Base-by-base conservation (phyloP, 2,113 vertebrate genomes). In the Xenopus tropicalis region DNA sequence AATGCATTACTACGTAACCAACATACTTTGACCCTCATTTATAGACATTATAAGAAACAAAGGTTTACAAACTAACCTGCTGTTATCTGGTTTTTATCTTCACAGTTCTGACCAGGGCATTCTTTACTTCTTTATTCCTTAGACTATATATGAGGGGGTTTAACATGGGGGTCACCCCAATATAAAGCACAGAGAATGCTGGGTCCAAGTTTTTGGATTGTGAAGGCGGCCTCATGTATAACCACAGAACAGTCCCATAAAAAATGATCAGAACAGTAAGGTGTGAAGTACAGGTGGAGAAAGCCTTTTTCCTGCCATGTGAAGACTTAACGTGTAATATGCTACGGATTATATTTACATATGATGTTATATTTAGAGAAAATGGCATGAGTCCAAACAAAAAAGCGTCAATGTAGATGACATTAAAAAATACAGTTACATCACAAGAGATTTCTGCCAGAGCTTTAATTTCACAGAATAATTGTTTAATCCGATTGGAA, bases 201-300 rank as follows among this genome's bases (percentile, higher is more conserved):
- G 83, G 79, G 51, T 79, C 68, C 59, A 48, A 73, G 44, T 77
- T 56, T 3, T 61, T 57, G 1, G 70, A 78, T 16, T 82, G 77
- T 14, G 65, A 4, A 9, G 80, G 69, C 19, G 80, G 82, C 10
- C 78, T 66, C 57, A 83, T 78, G 21, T 79, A 82, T 52, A 78
- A 29, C 7, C 75, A 79, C 4, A 74, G 0, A 11, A 72, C 69
- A 11, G 82, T 80, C n/a, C 83, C 79, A 0, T 79, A 82, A 69
- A 81, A 85, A 43, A 84, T 72, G 12, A 77, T 24, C 5, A 83
- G 81, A 12, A 72, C 72, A 0, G 76, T 77, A 20, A 82, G 69
- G 65, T 85, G 85, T 23, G 80, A 82, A 11, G 79, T 62, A 14
- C 85, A 79, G 44, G 79, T 82, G 11, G 81, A 85, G 66, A 82